Base-by-base conservation (phyloP, 2,113 vertebrate genomes). In the Phylloscopus whistleri region DNA sequence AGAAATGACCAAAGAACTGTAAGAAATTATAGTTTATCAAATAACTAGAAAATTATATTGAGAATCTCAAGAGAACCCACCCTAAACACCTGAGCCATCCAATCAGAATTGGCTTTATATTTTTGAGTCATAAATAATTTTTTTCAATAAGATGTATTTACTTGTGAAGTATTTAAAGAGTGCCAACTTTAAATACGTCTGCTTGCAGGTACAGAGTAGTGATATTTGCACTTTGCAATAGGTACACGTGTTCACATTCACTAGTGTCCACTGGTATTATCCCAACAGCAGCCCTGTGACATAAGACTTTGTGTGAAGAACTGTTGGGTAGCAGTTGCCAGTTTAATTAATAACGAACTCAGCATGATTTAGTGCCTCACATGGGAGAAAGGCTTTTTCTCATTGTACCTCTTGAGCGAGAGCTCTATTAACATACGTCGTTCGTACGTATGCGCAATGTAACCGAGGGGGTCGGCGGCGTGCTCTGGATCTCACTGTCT, bases 361-460 rank as follows among this genome's bases (percentile, higher is more conserved):
- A 56, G 89, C 87, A 82, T 79, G 56, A 90, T 89, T 86, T 51
- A 31, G 21, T 33, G 52, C 85, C 89, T 81, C 73, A 16, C 80
- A 9, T 4, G 76, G 85, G 90, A 92, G 86, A 90, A 86, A 90
- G 82, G 56, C 87, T 74, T 91, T 90, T 96, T 87, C 69, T 74
- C 67, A 63, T 56, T 59, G 66, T 76, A 24, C 39, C 16, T 81
- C 87, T 72, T 55, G 85, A 85, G 84, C 88, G 67, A 87, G 77
- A 52, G 37, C 81, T 64, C 9, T 13, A 0, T 72, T 52, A 7
- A 1, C 63, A 2, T 72, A 41, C 5, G 5, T 59, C 20, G 4
- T 33, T n/a, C 12, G 64, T 68, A 66, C 26, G 3, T 72, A n/a
- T 14, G 81, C 16, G 79, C 43, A 67, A 22, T 13, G 1, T 15